These are phyloP conservation scores for Microplitis demolitor DNA, from an alignment of 1,140 invertebrate species.

Conservation along the genomic window DNA sequence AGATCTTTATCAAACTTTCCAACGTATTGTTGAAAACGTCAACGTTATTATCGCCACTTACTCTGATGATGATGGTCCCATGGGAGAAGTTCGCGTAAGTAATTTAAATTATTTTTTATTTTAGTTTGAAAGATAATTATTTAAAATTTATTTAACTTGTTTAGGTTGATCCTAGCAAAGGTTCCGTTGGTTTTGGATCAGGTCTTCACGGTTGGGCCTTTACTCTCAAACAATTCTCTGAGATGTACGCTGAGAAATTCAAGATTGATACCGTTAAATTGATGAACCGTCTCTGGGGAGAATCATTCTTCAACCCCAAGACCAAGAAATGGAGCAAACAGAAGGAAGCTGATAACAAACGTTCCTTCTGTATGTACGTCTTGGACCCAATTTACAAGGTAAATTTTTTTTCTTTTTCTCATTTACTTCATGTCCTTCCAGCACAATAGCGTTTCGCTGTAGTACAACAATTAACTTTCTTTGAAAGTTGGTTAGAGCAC, in stretches of 20 bases:
- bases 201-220: slow-evolving; percentile 99
- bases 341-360: slow-evolving; percentile 87
- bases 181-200: slow-evolving; percentile 98
- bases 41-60: slow-evolving; percentile 99
- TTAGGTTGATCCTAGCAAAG: slow-evolving; percentile 92
- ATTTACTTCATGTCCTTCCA: slow-evolving; percentile 47
- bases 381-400: slow-evolving; percentile 98
- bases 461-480: slow-evolving; percentile 45
- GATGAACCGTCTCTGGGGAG: slow-evolving; percentile 97
- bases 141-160: slow-evolving; percentile 2
- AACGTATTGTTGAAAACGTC: slow-evolving; percentile 99
- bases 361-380: slow-evolving; percentile 98
- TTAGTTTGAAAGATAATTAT: too few relatives aligned
- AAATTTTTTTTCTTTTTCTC: slow-evolving; percentile 24
- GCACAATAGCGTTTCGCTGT: slow-evolving; percentile 61
- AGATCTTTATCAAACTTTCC: slow-evolving; percentile 99
- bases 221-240: slow-evolving; percentile 98
- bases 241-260: slow-evolving; percentile 99
- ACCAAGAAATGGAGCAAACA: slow-evolving; percentile 98
- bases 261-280: slow-evolving; percentile 96
- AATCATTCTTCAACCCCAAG: slow-evolving; percentile 97
- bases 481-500: slow-evolving; percentile 37
- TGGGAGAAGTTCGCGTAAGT: slow-evolving; percentile 94
- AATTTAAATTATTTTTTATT: neutral
- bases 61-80: slow-evolving; percentile 94